Evolutionary conservation across 1,140 invertebrate genomes (phyloP).

Genomic region (Papilio dardanus): DNA sequence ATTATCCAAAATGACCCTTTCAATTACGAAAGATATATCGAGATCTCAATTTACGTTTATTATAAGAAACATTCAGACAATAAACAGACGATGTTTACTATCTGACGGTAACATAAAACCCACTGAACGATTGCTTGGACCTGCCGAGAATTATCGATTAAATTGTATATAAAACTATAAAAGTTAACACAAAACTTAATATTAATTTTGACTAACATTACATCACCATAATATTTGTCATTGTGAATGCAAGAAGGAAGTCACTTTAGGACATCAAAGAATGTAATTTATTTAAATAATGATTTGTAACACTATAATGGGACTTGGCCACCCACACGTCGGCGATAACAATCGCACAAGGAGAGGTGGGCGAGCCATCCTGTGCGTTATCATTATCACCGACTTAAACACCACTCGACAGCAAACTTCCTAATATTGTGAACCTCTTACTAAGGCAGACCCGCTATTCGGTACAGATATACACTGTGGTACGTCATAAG

Average conservation of each 20-base stretch:
- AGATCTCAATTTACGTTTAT: background rate
- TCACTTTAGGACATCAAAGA: background rate
- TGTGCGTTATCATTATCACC: constrained; percentile 17
- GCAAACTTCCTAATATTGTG: background rate
- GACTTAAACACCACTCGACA: background rate
- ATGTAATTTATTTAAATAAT: constrained; percentile 31
- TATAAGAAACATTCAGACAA: background rate
- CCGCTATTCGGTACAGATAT: no score
- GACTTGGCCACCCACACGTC: constrained; percentile 16
- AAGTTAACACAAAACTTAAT: background rate
- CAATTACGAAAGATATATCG: background rate
- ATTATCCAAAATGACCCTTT: no score
- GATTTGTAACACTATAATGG: constrained; percentile 34
- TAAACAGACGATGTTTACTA: background rate
- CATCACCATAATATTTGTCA: background rate
- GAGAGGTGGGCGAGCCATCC: constrained; percentile 22
- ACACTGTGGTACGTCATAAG: no score
- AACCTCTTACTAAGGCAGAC: background rate
- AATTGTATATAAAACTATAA: background rate
- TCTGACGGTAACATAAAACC: background rate
- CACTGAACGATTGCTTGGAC: background rate
- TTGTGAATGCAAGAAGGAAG: constrained; percentile 23
- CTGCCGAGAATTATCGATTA: background rate
- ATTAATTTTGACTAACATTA: background rate
- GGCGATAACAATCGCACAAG: constrained; percentile 29